Percentiles rank a stretch among this genome's conserved stretches.
Evolutionary conservation across 2,113 vertebrate genomes (phyloP).

Genomic region (Hyperoodon ampullatus): DNA sequence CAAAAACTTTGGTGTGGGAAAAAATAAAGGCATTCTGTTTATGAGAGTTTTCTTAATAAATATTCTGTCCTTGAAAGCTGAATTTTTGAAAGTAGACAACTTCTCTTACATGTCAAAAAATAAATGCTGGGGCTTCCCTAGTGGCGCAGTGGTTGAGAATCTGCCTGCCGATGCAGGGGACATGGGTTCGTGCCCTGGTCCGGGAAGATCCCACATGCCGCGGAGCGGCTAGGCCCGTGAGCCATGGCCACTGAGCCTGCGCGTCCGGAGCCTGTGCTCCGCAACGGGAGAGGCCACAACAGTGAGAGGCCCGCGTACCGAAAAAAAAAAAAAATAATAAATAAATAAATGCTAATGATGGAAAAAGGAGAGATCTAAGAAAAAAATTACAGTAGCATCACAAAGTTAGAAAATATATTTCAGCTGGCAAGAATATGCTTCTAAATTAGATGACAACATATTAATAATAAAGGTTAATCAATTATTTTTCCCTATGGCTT

Average conservation of each 20-base stretch:
- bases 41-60: background rate
- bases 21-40: background rate
- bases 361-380: background rate
- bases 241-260: too few species aligned
- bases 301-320: too few species aligned
- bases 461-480: background rate
- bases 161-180: too few species aligned
- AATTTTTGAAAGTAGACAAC: background rate
- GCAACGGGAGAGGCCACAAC: too few species aligned
- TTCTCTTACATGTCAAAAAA: background rate
- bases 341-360: background rate
- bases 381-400: background rate
- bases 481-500: background rate
- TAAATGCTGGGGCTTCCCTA: too few species aligned
- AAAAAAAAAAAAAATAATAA: too few species aligned
- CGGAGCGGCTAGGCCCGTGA: too few species aligned
- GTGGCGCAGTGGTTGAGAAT: too few species aligned
- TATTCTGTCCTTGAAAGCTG: background rate
- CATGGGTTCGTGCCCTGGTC: too few species aligned
- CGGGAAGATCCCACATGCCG: too few species aligned
- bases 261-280: too few species aligned
- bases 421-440: background rate
- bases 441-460: background rate
- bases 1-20: background rate
- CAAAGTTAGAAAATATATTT: background rate